Conservation (phyloP, 2,797 vertebrate species). For the Ispidina lecontei region DNA sequence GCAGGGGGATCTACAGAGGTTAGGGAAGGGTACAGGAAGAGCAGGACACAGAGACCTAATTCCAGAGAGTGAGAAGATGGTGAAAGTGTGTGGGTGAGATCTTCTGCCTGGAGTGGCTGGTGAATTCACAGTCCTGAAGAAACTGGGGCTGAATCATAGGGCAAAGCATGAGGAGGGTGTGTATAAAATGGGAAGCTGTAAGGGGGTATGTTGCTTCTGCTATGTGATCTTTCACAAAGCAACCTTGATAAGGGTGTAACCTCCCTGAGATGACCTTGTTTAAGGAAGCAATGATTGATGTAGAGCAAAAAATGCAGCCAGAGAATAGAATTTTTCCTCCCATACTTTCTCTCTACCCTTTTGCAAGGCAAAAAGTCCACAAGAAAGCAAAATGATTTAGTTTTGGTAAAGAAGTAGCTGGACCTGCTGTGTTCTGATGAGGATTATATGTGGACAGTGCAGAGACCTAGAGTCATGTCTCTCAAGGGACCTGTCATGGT, state of each 20-base stretch:
- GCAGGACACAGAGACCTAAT: not conserved
- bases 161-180: not conserved
- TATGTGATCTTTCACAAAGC: not conserved
- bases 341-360: not conserved
- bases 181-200: not conserved
- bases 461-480: not conserved
- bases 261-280: not conserved
- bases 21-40: not conserved
- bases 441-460: not conserved
- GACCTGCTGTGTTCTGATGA: not conserved
- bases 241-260: not conserved
- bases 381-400: not conserved
- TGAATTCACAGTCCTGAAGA: not conserved
- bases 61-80: not conserved
- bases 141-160: not conserved
- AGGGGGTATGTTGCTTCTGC: not conserved
- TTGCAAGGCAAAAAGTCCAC: not conserved
- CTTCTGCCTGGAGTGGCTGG: not conserved
- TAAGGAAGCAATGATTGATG: fast-evolving
- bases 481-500: not conserved
- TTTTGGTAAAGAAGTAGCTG: not conserved
- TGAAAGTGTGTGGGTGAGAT: not conserved
- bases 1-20: not conserved
- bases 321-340: not conserved
- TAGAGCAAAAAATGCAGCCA: not conserved